A percentile compares a stretch with the other conserved stretches of the same genome.
Conservation (phyloP, 2,797 vertebrate genomes). For the Rhinatrema bivittatum region DNA sequence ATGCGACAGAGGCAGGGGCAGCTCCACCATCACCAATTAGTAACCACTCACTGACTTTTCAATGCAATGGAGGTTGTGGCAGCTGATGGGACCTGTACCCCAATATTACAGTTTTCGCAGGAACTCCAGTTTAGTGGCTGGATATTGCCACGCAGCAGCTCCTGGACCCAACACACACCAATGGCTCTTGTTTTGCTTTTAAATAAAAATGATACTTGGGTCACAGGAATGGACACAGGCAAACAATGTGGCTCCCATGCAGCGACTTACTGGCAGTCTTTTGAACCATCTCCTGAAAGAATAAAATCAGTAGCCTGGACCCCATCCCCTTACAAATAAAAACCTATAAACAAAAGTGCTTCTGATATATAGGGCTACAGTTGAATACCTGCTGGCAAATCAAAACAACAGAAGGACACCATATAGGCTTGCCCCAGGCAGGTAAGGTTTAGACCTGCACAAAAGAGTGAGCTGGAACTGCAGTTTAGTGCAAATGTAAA, state of each 20-base stretch:
- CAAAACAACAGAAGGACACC: no score
- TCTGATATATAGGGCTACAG: constrained; percentile 83
- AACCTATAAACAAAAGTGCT: constrained; percentile 75
- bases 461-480: constrained; percentile 69
- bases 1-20: no score
- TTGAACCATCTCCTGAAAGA: constrained; percentile 55
- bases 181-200: no score
- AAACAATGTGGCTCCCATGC: constrained; percentile 67
- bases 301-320: constrained; percentile 39
- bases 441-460: constrained; percentile 78
- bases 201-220: constrained; percentile 58
- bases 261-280: constrained; percentile 68
- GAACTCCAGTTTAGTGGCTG: no score
- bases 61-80: no score
- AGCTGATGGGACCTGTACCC: no score
- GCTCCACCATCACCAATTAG: no score
- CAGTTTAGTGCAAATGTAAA: constrained; percentile 69
- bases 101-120: no score
- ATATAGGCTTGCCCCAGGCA: constrained; percentile 66
- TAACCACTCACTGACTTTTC: no score
- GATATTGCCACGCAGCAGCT: no score
- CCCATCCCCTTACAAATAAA: no score
- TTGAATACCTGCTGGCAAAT: constrained; percentile 63
- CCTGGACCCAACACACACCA: no score
- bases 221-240: constrained; percentile 72